Evolutionary conservation across 2,113 vertebrate genomes (phyloP).

Genomic region (Plestiodon gilberti): DNA sequence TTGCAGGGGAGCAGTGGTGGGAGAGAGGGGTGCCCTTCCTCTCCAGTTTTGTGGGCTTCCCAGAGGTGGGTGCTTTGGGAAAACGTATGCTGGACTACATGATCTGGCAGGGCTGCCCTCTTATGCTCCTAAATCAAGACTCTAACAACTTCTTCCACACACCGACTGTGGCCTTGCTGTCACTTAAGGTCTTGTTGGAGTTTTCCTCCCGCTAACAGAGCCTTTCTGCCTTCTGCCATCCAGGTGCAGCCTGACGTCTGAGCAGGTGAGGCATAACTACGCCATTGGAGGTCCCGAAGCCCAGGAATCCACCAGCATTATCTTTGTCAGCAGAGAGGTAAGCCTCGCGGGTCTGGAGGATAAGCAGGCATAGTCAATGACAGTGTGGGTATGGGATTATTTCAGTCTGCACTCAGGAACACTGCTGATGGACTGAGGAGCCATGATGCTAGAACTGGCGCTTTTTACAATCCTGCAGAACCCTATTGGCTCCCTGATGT

Average conservation of each 20-base stretch:
- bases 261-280: constrained; percentile 82
- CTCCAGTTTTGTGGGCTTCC: no score
- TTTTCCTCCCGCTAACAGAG: no score
- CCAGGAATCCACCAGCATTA: constrained; percentile 84
- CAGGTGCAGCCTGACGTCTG: constrained; percentile 84
- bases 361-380: neutral
- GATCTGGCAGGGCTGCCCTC: no score
- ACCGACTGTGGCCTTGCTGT: neutral
- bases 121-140: no score
- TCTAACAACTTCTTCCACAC: no score
- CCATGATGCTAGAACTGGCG: no score
- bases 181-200: neutral
- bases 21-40: no score
- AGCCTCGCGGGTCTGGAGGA: neutral
- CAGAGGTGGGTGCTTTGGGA: no score
- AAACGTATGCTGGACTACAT: no score
- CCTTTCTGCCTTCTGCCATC: neutral
- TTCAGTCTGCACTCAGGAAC: no score
- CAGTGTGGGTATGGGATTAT: neutral
- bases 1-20: no score
- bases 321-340: constrained; percentile 83
- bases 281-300: constrained; percentile 86
- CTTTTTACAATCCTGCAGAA: neutral
- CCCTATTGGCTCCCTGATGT: neutral
- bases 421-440: no score